Conservation (phyloP, 53 echinoderm and acorn worm species). For the Henricia sp. region DNA sequence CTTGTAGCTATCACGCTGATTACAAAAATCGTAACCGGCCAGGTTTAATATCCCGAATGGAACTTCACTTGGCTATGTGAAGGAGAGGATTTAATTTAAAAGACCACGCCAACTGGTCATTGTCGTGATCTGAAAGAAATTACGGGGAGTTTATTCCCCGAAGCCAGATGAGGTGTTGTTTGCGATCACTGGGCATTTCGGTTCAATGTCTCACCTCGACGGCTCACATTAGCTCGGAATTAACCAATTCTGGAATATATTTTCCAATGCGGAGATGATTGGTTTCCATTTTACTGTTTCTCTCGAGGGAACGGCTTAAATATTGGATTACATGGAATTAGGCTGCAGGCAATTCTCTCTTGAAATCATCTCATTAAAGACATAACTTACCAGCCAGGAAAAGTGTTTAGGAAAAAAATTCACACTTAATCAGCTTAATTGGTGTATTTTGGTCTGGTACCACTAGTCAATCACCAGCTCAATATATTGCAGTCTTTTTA, state of each 20-base stretch:
- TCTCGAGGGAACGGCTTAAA: neutral
- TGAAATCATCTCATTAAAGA: constrained; percentile 21
- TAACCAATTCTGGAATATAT: constrained; percentile 55
- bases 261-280: constrained; percentile 54
- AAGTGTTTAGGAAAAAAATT: neutral
- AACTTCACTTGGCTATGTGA: constrained; percentile 47
- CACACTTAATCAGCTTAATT: constrained; percentile 33
- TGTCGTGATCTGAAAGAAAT: constrained; percentile 64
- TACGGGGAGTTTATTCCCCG: constrained; percentile 38
- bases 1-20: constrained; percentile 56
- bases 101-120: constrained; percentile 64
- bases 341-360: neutral
- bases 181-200: constrained; percentile 29
- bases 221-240: constrained; percentile 46
- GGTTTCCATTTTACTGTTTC: constrained; percentile 47
- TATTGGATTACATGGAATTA: constrained; percentile 54
- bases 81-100: constrained; percentile 63
- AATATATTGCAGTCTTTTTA: too few species aligned
- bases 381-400: neutral
- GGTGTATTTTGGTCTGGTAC: constrained; percentile 20
- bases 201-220: constrained; percentile 47
- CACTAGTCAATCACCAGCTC: too few species aligned
- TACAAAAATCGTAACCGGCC: constrained; percentile 64
- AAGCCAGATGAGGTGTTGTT: constrained; percentile 27
- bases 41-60: constrained; percentile 63